Evolutionary conservation across 2,113 vertebrate species (phyloP).

Genomic region (Lamprotornis superbus): DNA sequence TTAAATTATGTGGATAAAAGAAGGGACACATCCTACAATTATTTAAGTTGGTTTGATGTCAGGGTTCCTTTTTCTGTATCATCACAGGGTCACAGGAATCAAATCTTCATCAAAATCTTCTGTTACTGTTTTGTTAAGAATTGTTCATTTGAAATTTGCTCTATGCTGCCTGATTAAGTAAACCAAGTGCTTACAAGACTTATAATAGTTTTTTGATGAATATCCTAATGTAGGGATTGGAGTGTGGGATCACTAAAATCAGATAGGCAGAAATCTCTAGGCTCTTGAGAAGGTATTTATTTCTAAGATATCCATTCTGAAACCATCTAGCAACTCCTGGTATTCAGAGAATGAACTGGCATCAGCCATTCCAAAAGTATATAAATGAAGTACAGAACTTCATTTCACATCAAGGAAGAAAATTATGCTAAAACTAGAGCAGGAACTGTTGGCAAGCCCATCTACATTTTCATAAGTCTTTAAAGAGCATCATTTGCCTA

Average conservation of each 20-base stretch:
- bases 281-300: background rate
- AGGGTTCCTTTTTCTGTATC: background rate
- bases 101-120: background rate
- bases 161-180: background rate
- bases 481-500: background rate
- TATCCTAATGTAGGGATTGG: background rate
- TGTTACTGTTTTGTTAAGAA: background rate
- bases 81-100: background rate
- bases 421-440: background rate
- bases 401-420: background rate
- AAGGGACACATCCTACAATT: background rate
- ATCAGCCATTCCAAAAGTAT: background rate
- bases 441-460: background rate
- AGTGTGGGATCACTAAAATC: background rate
- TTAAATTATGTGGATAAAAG: background rate
- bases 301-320: background rate
- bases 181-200: background rate
- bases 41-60: background rate
- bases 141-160: background rate
- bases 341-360: background rate
- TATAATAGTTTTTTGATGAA: background rate
- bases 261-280: background rate
- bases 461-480: conserved; percentile 7
- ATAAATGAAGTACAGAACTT: background rate
- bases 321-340: background rate